phyloP scores from a whole-genome alignment of 2,888 invertebrate species.

The Hipparchia sbordonii region DNA sequence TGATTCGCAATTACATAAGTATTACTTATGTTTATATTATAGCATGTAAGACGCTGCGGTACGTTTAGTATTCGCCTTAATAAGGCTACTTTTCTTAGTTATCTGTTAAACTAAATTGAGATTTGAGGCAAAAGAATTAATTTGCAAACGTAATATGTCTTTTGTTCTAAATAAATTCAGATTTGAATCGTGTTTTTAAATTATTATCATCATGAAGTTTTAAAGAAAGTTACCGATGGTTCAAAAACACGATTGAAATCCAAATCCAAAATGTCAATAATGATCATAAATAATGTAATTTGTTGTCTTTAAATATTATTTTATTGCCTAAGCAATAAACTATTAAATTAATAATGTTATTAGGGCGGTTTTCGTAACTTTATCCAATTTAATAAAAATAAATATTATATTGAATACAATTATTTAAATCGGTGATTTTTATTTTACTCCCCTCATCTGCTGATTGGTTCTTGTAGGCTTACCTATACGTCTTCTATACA shows the following conservation, averaged over 20 bases:
- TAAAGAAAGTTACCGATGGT: neutral
- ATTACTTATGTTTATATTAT: too few relatives aligned
- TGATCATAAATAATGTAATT: neutral
- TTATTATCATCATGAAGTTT: neutral
- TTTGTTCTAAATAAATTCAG: neutral
- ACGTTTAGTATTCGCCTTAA: conserved; percentile 15
- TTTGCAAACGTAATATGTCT: neutral
- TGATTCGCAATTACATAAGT: too few relatives aligned
- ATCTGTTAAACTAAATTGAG: neutral
- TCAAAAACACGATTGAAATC: neutral
- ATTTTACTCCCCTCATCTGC: neutral
- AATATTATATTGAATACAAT: conserved; percentile 17
- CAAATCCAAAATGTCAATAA: neutral
- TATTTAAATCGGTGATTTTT: conserved; percentile 8
- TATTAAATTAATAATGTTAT: neutral
- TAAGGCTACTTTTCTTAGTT: neutral
- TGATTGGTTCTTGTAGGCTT: too few relatives aligned
- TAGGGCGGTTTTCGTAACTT: conserved; percentile 7
- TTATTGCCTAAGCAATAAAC: neutral
- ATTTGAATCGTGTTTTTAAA: conserved; percentile 8
- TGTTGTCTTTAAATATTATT: neutral
- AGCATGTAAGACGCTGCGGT: neutral
- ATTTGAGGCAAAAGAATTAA: neutral
- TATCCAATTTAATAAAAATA: conserved; percentile 16
- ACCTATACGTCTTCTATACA: too few relatives aligned